Evolutionary conservation across 1,140 invertebrate species (phyloP).

Genomic region (Aphelinus atriplicis): DNA sequence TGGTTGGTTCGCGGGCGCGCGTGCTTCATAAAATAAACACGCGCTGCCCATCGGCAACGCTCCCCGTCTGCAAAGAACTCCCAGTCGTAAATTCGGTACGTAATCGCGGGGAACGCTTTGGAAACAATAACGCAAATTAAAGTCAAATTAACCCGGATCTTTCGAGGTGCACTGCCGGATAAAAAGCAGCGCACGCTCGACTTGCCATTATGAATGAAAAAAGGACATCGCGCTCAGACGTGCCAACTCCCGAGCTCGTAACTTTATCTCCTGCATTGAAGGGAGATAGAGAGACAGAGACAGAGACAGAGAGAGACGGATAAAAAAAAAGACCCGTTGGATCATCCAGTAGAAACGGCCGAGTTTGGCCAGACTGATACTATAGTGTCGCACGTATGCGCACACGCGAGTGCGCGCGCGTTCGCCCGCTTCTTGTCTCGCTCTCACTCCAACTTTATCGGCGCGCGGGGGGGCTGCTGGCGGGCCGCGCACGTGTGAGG

Average conservation of each 20-base stretch:
- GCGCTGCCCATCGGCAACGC: not conserved
- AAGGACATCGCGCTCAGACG: no score
- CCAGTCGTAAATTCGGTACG: conserved; percentile 26
- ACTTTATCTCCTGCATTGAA: no score
- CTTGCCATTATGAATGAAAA: no score
- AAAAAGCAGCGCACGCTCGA: not conserved
- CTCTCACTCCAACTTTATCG: conserved; percentile 13
- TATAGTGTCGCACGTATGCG: not conserved
- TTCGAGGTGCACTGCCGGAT: not conserved
- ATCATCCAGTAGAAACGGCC: no score
- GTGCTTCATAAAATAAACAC: conserved; percentile 8
- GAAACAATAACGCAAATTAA: conserved; percentile 31
- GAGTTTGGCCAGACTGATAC: no score
- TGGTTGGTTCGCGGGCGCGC: not conserved
- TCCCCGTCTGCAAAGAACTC: conserved; percentile 2
- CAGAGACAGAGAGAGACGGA: no score
- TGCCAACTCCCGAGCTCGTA: no score
- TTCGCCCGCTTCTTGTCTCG: not conserved
- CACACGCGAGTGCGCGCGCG: not conserved
- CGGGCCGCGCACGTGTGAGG: conserved; percentile 1
- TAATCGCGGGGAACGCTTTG: conserved; percentile 21
- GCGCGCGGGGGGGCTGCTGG: not conserved
- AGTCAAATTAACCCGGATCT: conserved; percentile 23
- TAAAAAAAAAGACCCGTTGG: no score
- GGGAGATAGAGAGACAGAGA: no score